phyloP scores from a whole-genome alignment of 2,113 vertebrate genomes.

The Notothenia rossii region DNA sequence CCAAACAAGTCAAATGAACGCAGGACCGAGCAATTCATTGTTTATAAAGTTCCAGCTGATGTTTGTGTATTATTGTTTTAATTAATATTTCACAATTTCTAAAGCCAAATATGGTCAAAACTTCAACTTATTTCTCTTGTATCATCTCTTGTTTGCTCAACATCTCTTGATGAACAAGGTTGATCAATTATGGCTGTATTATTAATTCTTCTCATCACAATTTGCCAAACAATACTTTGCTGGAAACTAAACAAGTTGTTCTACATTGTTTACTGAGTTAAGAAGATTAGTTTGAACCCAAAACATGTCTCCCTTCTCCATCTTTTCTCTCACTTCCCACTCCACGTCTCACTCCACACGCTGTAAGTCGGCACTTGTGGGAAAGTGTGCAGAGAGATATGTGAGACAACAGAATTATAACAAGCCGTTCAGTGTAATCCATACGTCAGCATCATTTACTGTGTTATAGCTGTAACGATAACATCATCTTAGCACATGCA shows the following conservation, averaged over 20 bases:
- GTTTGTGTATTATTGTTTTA: background rate
- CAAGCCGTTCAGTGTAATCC: background rate
- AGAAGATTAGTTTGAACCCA: background rate
- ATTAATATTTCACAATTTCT: background rate
- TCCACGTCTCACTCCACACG: conserved; percentile 48
- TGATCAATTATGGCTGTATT: background rate
- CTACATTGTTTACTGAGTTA: conserved; percentile 1
- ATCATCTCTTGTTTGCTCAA: too few relatives aligned
- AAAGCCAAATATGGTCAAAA: background rate
- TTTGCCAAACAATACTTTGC: background rate
- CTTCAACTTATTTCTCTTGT: too few relatives aligned
- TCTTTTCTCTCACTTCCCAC: conserved; percentile 53
- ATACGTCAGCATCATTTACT: background rate
- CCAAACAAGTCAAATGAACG: background rate
- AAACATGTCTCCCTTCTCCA: background rate
- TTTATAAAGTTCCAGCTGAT: background rate
- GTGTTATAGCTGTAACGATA: background rate
- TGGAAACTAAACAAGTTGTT: background rate
- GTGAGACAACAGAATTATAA: conserved; percentile 32
- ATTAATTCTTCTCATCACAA: background rate
- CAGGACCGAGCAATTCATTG: background rate
- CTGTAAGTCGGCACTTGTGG: conserved; percentile 16
- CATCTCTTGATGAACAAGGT: background rate
- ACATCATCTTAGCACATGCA: background rate
- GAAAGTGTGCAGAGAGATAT: conserved; percentile 42